A percentile compares a stretch with the other conserved stretches of the same genome.
Conservation (phyloP, 2,113 vertebrate genomes). For the Esox niger region DNA sequence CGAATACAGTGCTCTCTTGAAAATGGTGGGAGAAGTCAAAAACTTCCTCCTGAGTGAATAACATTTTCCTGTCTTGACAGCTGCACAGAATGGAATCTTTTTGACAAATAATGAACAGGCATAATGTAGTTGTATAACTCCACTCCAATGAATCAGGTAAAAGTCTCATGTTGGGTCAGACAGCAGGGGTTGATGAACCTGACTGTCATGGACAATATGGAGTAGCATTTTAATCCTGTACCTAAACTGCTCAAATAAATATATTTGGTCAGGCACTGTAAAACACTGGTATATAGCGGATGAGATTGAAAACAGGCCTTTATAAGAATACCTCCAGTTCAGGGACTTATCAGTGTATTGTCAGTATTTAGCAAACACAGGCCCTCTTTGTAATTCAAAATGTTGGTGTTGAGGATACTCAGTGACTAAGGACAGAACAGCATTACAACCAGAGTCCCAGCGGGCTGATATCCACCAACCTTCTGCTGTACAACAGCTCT, state of each 20-base stretch:
- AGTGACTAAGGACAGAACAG: not conserved
- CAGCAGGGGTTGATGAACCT: constrained; percentile 1
- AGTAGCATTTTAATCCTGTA: not conserved
- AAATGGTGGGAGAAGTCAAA: not conserved
- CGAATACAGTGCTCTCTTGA: not conserved
- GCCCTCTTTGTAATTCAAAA: not conserved
- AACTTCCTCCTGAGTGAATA: not conserved
- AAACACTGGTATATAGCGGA: too few species aligned
- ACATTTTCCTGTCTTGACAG: not conserved
- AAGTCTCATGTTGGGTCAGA: not conserved
- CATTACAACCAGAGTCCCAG: too few species aligned
- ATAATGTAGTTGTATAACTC: not conserved
- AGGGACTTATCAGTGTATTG: not conserved
- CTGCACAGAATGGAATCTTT: not conserved
- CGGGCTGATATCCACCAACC: too few species aligned
- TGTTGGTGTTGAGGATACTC: not conserved
- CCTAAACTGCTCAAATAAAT: not conserved
- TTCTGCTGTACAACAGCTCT: constrained; percentile 29
- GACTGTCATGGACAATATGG: not conserved
- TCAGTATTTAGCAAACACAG: not conserved
- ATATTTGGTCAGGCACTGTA: too few species aligned
- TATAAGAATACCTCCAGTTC: not conserved
- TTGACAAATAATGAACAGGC: not conserved
- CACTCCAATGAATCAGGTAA: not conserved
- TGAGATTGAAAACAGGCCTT: not conserved